Percentiles rank a stretch among this genome's conserved stretches.
phyloP scores from a whole-genome alignment of 1,140 invertebrate genomes.

The Plectrocnemia conspersa region DNA sequence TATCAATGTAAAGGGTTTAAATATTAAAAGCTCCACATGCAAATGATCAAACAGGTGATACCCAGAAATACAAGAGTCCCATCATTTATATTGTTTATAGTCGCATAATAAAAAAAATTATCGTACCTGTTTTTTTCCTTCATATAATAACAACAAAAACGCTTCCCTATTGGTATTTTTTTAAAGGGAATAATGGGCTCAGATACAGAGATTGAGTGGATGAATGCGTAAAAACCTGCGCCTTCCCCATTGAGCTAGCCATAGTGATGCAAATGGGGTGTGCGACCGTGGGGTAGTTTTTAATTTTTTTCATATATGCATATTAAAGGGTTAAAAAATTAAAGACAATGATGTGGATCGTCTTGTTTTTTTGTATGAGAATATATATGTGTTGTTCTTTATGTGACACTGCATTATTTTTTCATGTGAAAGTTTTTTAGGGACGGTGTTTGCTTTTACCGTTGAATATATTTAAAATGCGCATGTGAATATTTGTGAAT shows the following conservation, averaged over 20 bases:
- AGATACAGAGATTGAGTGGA: slow-evolving; percentile 10
- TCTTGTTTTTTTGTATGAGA: too few relatives aligned
- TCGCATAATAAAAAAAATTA: slow-evolving; percentile 7
- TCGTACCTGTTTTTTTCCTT: slow-evolving; percentile 10
- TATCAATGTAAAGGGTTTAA: too few relatives aligned
- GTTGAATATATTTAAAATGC: too few relatives aligned
- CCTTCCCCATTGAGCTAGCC: background rate
- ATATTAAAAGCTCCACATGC: slow-evolving; percentile 7
- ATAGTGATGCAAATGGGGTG: slow-evolving; percentile 17
- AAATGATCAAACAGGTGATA: slow-evolving; percentile 20
- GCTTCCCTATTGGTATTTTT: background rate
- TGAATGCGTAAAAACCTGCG: slow-evolving; percentile 7
- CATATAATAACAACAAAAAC: background rate
- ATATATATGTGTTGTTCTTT: too few relatives aligned
- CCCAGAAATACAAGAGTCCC: slow-evolving; percentile 9
- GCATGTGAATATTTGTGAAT: too few relatives aligned
- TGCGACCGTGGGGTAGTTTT: too few relatives aligned
- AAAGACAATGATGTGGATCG: too few relatives aligned
- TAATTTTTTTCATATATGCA: too few relatives aligned
- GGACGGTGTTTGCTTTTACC: too few relatives aligned
- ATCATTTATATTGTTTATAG: slow-evolving; percentile 18
- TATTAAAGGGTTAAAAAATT: too few relatives aligned
- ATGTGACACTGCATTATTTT: too few relatives aligned
- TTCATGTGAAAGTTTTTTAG: too few relatives aligned
- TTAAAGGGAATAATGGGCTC: slow-evolving; percentile 12